Percentiles rank a stretch among this genome's conserved stretches.
Evolutionary conservation across 2,888 invertebrate genomes (phyloP).

Genomic region (Conomelus anceps): DNA sequence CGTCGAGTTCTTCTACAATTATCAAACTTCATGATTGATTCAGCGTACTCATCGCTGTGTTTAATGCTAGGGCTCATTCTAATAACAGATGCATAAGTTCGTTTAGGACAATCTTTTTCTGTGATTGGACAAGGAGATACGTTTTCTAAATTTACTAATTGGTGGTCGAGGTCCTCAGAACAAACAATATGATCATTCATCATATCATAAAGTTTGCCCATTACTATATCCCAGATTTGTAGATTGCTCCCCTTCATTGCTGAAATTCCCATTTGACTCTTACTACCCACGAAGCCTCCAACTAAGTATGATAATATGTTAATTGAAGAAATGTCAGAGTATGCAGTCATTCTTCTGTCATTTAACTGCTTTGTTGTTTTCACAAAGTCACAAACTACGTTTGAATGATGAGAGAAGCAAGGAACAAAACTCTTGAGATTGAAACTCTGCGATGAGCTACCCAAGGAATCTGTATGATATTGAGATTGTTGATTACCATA

Average conservation of each 20-base stretch:
- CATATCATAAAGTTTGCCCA: slow-evolving; percentile 12
- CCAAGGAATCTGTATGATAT: background rate
- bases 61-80: slow-evolving; percentile 10
- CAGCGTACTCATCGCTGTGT: background rate
- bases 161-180: background rate
- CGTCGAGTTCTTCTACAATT: background rate
- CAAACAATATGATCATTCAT: background rate
- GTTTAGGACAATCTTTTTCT: background rate
- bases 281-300: slow-evolving; percentile 30
- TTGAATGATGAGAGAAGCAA: background rate
- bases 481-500: background rate
- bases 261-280: slow-evolving; percentile 26
- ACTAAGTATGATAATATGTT: slow-evolving; percentile 24
- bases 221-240: slow-evolving; percentile 21
- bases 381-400: background rate
- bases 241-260: slow-evolving; percentile 3
- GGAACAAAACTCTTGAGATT: background rate
- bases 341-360: background rate
- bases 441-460: background rate
- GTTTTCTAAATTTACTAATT: background rate
- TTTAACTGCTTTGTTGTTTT: background rate
- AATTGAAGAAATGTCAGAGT: background rate
- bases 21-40: background rate
- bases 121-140: background rate
- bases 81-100: slow-evolving; percentile 26